Base-by-base conservation (phyloP, 92 coral and sea anemone species). In the Bergia puertoricense region DNA sequence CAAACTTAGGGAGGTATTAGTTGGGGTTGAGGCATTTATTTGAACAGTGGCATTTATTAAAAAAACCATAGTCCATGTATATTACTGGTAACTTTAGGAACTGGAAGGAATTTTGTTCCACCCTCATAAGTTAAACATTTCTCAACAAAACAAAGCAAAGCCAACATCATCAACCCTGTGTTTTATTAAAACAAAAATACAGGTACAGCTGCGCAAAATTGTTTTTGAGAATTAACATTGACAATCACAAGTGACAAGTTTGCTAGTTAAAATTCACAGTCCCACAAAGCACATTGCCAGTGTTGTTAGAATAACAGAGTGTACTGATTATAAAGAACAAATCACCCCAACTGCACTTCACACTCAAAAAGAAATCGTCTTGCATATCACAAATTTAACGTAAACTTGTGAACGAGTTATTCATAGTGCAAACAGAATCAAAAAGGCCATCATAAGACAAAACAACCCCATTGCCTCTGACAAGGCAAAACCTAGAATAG, bases 391-490 rank as follows among this genome's bases (percentile, higher is more conserved):
- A 67, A 67, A 66, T 48, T 74, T 8, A 20, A 76, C 20, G 46
- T 76, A 20, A 11, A 3, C 79, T 42, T 18, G 79, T 67, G 22
- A 82, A 68, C 45, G 86, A 23, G 40, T 89, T 90, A 59, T 90
- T 91, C 89, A 97, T 90, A 97, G 94, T 84, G 99, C 99, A 97
- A 97, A 97, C 90, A 97, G 94, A 90, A 97, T 97, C 93, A 97
- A 92, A 92, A 97, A 95, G 90, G 99, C 98, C 99, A 97, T 97
- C 99, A 97, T 97, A 93, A 97, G 96, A 93, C 99, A 95, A 81
- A 97, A 97, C 90, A 97, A 97, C 91, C 99, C 99, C 99, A 97
- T 97, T 79, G 99, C 99, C 89, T 97, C 99, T 86, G 99, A 97
- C 90, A 97, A 91, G 92, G 99, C 99, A 90, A 97, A 97, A 80